Evolutionary conservation across 1,140 invertebrate species (phyloP).

Genomic region (Drosophila setifemur): DNA sequence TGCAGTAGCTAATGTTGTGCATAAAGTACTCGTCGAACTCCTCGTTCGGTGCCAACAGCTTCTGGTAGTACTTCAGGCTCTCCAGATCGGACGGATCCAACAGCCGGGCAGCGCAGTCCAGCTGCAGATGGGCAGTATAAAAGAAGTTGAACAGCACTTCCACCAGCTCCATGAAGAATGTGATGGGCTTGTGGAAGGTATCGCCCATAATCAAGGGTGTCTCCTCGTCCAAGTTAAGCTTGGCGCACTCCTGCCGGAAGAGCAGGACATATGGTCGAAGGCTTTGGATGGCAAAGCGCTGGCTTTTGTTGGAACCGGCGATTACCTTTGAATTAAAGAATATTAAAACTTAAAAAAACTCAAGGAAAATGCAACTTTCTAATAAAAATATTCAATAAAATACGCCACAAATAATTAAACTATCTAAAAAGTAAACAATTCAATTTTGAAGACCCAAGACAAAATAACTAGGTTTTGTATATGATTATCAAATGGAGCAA

Average conservation of each 20-base stretch:
- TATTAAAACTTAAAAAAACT: too few relatives aligned
- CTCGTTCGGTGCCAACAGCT: slow-evolving; percentile 41
- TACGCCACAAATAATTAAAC: too few relatives aligned
- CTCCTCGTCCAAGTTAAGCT: slow-evolving; percentile 26
- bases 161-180: slow-evolving; percentile 58
- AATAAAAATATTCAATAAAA: too few relatives aligned
- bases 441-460: too few relatives aligned
- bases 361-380: too few relatives aligned
- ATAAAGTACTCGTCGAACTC: slow-evolving; percentile 69
- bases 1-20: slow-evolving; percentile 58
- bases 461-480: too few relatives aligned
- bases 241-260: slow-evolving; percentile 29
- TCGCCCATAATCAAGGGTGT: slow-evolving; percentile 54
- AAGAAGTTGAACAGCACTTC: slow-evolving; percentile 69
- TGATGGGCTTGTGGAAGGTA: slow-evolving; percentile 64
- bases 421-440: too few relatives aligned
- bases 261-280: slow-evolving; percentile 29
- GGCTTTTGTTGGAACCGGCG: slow-evolving; percentile 32
- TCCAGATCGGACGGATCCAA: slow-evolving; percentile 55
- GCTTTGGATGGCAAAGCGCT: not conserved
- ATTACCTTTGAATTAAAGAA: slow-evolving; percentile 27
- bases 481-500: too few relatives aligned
- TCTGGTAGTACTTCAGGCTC: slow-evolving; percentile 45
- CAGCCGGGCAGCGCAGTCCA: slow-evolving; percentile 43
- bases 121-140: slow-evolving; percentile 31